phyloP scores from a whole-genome alignment of 2,888 invertebrate species.

The Petrophora chlorosata region DNA sequence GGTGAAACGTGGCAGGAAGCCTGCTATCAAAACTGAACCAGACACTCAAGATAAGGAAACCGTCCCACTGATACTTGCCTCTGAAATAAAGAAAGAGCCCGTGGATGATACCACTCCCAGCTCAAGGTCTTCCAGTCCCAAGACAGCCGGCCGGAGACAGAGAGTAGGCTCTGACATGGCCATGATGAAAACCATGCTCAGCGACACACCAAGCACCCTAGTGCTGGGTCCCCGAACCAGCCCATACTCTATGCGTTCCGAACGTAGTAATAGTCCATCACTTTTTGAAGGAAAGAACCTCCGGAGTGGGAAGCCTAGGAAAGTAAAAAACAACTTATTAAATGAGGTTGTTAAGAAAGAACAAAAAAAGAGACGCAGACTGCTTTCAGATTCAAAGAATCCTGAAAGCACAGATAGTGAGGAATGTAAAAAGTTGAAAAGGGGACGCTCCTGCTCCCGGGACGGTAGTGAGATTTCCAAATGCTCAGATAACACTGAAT shows the following conservation, averaged over 20 bases:
- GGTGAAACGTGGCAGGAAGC: constrained; percentile 64
- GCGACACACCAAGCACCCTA: constrained; percentile 66
- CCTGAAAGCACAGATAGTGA: constrained; percentile 66
- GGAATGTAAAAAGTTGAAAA: constrained; percentile 72
- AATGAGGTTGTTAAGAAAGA: constrained; percentile 84
- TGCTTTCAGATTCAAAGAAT: constrained; percentile 82
- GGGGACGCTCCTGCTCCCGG: constrained; percentile 77
- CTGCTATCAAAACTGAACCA: constrained; percentile 60
- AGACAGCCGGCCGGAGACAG: constrained; percentile 68
- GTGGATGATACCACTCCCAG: constrained; percentile 67
- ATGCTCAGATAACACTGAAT: constrained; percentile 84
- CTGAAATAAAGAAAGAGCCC: constrained; percentile 78
- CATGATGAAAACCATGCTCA: constrained; percentile 76
- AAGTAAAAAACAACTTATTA: constrained; percentile 81
- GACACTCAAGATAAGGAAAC: constrained; percentile 69
- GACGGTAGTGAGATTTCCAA: constrained; percentile 86
- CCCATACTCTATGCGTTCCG: constrained; percentile 85
- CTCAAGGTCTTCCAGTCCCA: constrained; percentile 78
- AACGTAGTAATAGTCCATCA: constrained; percentile 81
- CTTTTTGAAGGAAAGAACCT: constrained; percentile 81
- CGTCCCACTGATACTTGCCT: constrained; percentile 66
- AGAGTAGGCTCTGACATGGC: constrained; percentile 76
- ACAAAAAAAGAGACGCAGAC: constrained; percentile 78
- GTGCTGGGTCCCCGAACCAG: constrained; percentile 76
- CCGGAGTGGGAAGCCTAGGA: constrained; percentile 87